Evolutionary conservation across 2,888 invertebrate species (phyloP).

Genomic region (Monoplex corrugatus): DNA sequence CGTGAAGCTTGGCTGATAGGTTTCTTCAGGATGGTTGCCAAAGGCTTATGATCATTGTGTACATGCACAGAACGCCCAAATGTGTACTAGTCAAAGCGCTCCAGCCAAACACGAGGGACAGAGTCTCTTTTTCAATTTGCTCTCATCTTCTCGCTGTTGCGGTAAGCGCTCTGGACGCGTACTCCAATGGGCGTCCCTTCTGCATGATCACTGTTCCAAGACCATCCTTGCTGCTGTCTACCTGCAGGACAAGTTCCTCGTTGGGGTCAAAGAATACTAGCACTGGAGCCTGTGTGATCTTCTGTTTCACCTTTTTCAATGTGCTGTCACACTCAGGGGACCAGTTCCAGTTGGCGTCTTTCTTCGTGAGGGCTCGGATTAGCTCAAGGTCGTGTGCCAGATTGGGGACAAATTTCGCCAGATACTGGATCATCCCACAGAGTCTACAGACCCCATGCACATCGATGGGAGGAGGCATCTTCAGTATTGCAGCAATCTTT

Average conservation of each 20-base stretch:
- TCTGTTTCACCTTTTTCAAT: slow-evolving; percentile 38
- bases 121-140: slow-evolving; percentile 42
- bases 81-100: slow-evolving; percentile 63
- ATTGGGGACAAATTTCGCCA: slow-evolving; percentile 51
- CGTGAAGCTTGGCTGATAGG: slow-evolving; percentile 25
- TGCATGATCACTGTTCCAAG: slow-evolving; percentile 52
- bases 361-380: slow-evolving; percentile 53
- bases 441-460: slow-evolving; percentile 58
- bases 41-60: slow-evolving; percentile 34
- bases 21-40: slow-evolving; percentile 37
- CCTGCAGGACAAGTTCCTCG: slow-evolving; percentile 34
- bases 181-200: slow-evolving; percentile 50
- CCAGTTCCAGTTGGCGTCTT: slow-evolving; percentile 52
- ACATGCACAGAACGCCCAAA: slow-evolving; percentile 55
- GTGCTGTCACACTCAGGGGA: slow-evolving; percentile 42
- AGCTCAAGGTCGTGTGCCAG: slow-evolving; percentile 36
- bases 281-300: slow-evolving; percentile 32
- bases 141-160: slow-evolving; percentile 46
- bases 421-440: slow-evolving; percentile 62
- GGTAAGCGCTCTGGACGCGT: slow-evolving; percentile 51
- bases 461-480: slow-evolving; percentile 56
- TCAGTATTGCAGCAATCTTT: slow-evolving; percentile 50
- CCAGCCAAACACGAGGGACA: slow-evolving; percentile 56
- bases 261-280: slow-evolving; percentile 38
- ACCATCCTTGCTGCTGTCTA: slow-evolving; percentile 52